Base-by-base conservation (phyloP, 2,113 vertebrate species). In the Corvus moneduloides region DNA sequence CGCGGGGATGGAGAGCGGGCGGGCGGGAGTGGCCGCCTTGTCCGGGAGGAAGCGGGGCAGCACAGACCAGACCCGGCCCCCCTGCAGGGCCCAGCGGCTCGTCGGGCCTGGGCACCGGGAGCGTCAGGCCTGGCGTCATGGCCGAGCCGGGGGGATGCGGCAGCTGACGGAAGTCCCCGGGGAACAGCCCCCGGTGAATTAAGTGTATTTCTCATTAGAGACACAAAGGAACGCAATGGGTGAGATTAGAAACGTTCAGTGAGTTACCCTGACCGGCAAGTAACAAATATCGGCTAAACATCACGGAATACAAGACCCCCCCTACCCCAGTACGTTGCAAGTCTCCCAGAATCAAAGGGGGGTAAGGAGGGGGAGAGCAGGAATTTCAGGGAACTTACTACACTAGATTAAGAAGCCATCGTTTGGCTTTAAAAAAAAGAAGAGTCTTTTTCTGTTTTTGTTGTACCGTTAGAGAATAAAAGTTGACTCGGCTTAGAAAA, bases 281-380 rank as follows among this genome's bases (percentile, higher is more conserved):
- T 41, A 23, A 41, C 26, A 33, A 35, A 33, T 43, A 32, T 2
- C 15, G 48, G 56, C 56, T 9, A 3, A 49, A 37, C 16, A 6
- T 20, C 0, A 9, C 1, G 13, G 51, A 35, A 62, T 8, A 32
- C 7, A 5, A 13, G 49, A 32, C 10, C 4, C 13, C 6, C 7
- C 24, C 26, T 35, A 0, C 5, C 7, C 22, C 27, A 1, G 11
- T 3, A 5, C 5, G 9, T 2, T 41, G 18, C 46, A 23, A 23
- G 5, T 35, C 19, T 66, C 17, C 13, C 46, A 56, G 62, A 59
- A 48, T 19, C 15, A 20, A 43, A 30, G 13, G 28, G 14, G 43
- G 37, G n/a, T 14, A 16, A 35, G 33, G 28, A 48, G 21, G 23
- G 28, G 28, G 27, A 23, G 20, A 49, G 35, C 55, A 46, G 55